Evolutionary conservation across 2,797 vertebrate species (phyloP).

Genomic region (Gymnothorax javanicus): DNA sequence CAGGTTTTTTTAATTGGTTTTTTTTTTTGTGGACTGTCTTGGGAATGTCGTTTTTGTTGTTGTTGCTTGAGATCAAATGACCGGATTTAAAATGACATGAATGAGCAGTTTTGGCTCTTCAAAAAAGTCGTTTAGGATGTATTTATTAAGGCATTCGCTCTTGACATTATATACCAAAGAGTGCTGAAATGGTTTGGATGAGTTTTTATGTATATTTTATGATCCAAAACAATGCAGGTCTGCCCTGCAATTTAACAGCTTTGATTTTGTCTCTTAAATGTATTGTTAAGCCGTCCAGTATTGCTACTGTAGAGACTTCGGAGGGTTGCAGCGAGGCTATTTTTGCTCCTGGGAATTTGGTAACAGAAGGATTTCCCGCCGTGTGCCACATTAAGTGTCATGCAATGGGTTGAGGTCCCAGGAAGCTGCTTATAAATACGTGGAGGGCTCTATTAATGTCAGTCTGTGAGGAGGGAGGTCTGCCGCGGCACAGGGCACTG

Average conservation of each 20-base stretch:
- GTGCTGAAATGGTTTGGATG: not conserved
- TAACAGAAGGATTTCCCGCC: slow-evolving; percentile 36
- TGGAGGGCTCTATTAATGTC: slow-evolving; percentile 21
- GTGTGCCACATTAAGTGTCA: slow-evolving; percentile 20
- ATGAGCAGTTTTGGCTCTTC: not conserved
- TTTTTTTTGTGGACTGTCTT: not conserved
- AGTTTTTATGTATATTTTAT: too few species aligned
- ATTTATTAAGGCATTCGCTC: not conserved
- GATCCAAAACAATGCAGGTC: too few species aligned
- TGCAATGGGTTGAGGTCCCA: not conserved
- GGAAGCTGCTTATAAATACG: slow-evolving; percentile 23
- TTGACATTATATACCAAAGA: not conserved
- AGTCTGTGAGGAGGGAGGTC: slow-evolving; percentile 5
- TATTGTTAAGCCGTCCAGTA: not conserved
- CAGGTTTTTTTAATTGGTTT: not conserved
- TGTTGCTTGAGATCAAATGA: not conserved
- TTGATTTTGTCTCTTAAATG: not conserved
- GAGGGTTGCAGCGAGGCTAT: not conserved
- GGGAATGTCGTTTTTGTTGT: not conserved
- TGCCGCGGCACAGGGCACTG: not conserved
- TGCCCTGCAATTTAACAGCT: too few species aligned
- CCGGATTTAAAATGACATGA: not conserved
- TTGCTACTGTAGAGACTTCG: not conserved
- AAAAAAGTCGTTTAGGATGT: not conserved
- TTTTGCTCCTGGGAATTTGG: not conserved